Evolutionary conservation across 1,140 invertebrate species (phyloP).

Genomic region (Drosophila nasuta): DNA sequence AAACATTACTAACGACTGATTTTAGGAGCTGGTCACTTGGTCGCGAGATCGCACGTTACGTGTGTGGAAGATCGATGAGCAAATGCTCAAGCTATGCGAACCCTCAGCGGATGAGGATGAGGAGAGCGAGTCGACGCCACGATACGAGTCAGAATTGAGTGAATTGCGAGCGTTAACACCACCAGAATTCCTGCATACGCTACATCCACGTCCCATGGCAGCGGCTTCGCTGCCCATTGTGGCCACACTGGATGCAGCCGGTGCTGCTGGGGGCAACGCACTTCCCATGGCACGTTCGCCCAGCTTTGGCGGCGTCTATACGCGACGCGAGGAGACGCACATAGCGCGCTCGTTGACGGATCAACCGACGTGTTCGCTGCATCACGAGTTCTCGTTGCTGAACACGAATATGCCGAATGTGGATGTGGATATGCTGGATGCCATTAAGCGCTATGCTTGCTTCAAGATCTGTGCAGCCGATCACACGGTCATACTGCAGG

Average conservation of each 20-base stretch:
- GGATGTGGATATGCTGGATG: conserved; percentile 90
- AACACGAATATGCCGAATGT: conserved; percentile 95
- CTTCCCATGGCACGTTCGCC: conserved; percentile 72
- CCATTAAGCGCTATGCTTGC: conserved; percentile 89
- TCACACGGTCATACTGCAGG: conserved; percentile 90
- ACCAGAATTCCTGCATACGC: conserved; percentile 55
- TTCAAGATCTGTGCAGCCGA: conserved; percentile 91
- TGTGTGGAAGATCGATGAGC: conserved; percentile 95
- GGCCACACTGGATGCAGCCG: conserved; percentile 34
- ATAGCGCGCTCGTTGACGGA: conserved; percentile 81
- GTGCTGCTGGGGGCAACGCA: conserved; percentile 41
- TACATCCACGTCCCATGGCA: conserved; percentile 57
- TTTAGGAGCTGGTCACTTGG: conserved; percentile 97
- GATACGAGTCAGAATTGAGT: conserved; percentile 58
- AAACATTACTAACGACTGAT: not conserved
- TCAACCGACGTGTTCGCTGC: conserved; percentile 88
- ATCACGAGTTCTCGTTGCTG: conserved; percentile 95
- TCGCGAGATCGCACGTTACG: conserved; percentile 96
- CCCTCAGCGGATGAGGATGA: conserved; percentile 79
- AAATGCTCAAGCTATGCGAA: conserved; percentile 90
- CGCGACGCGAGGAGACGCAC: conserved; percentile 67
- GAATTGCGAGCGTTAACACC: conserved; percentile 64
- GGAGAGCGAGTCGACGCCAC: conserved; percentile 34
- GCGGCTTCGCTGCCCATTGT: conserved; percentile 68
- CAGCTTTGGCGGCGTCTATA: conserved; percentile 57